Evolutionary conservation across 2,888 invertebrate species (phyloP), one percentile per base, ranked within the genome.

Genomic region (Barypeithes pellucidus): DNA sequence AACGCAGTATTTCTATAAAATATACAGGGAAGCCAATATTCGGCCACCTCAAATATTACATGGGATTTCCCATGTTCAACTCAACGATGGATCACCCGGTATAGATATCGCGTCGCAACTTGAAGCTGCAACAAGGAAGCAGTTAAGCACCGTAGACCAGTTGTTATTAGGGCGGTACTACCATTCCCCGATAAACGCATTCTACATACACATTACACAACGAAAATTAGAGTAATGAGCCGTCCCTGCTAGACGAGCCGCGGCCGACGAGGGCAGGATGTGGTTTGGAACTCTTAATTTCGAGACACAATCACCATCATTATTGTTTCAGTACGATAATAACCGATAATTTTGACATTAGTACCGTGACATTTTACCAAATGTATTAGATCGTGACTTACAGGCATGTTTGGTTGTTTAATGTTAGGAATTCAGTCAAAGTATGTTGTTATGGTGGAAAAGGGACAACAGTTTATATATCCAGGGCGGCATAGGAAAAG

Each of bases 131-230:
- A 82, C 80, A 77, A 84, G 83, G 84, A 83, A 84, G 82, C 82
- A 16, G 39, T 43, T n/a, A 39, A 39, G 7, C 29, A 79, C 78
- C 78, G 74, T 43, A 77, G 77, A 75, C 80, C 78, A 76, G 81
- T 82, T 78, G 80, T 84, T 81, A 85, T 84, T 84, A 84, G 81
- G 84, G 85, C 84, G 84, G 83, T 43, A 36, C 66, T 45, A 63
- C n/a, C 36, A 52, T 45, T 39, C 67, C 72, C 67, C 68, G 72
- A 68, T 75, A 75, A 75, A 75, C 72, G 72, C 72, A 72, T 65
- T 72, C 72, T 72, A 75, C 72, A 65, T 72, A 72, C 45, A 65
- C 68, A 68, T 72, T 72, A 72, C 73, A 75, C 63, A 70, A 73
- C 41, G 67, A 69, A 66, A 75, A 75, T 75, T 75, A 75, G 73